Percentiles rank a stretch among this genome's conserved stretches.
These are phyloP conservation scores for Cantharis rustica DNA, from an alignment of 2,888 invertebrate species.

Conservation along the genomic window DNA sequence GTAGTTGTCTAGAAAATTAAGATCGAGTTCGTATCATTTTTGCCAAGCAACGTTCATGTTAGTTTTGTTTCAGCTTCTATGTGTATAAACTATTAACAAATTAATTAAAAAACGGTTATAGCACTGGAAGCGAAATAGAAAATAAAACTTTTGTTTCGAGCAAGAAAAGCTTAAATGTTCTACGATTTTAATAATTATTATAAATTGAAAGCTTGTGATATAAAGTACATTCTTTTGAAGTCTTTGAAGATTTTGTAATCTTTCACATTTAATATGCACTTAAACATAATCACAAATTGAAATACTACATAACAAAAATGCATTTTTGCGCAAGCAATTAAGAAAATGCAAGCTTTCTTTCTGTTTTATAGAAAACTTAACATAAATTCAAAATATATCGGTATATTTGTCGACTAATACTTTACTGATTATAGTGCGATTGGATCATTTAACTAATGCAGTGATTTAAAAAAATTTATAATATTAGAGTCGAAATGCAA, in stretches of 20 bases:
- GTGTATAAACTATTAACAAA: background rate
- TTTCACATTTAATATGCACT: background rate
- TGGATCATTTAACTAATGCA: too few species aligned
- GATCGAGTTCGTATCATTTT: background rate
- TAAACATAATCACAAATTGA: background rate
- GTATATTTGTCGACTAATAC: too few species aligned
- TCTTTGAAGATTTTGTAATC: background rate
- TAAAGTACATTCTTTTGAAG: background rate
- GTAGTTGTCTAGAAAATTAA: background rate
- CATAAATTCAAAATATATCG: too few species aligned
- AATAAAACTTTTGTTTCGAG: background rate
- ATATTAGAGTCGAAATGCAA: too few species aligned
- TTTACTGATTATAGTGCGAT: too few species aligned
- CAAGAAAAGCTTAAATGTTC: background rate
- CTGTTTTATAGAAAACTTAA: background rate
- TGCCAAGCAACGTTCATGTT: background rate
- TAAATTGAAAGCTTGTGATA: background rate
- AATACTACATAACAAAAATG: background rate
- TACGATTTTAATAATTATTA: background rate
- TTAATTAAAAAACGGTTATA: background rate
- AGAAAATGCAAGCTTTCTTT: background rate
- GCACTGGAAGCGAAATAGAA: background rate
- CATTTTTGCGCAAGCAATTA: background rate
- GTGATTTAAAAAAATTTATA: too few species aligned
- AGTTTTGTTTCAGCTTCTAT: background rate